These are phyloP conservation scores for Lepidurus packardi DNA, from an alignment of 1,140 invertebrate genomes.

Conservation along the genomic window DNA sequence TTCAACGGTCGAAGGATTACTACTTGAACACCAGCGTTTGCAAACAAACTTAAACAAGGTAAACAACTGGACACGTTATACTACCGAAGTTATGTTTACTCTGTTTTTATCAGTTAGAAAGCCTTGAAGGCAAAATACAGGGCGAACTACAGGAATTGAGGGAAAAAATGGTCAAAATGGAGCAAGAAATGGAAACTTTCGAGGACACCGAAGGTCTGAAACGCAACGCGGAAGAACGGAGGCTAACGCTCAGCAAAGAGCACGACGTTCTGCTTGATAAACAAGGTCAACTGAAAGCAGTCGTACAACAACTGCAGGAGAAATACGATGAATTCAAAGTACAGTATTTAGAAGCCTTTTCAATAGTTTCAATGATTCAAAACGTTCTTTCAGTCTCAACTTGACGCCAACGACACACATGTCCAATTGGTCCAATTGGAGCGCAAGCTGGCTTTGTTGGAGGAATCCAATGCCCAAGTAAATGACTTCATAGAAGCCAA, in stretches of 20 bases:
- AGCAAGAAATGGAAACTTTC: slow-evolving; percentile 48
- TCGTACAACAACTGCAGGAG: slow-evolving; percentile 38
- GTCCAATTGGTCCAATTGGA: slow-evolving; percentile 58
- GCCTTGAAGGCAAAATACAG: slow-evolving; percentile 53
- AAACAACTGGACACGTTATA: slow-evolving; percentile 2
- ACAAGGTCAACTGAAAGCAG: slow-evolving; percentile 40
- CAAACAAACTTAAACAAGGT: slow-evolving; percentile 45
- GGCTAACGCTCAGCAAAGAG: slow-evolving; percentile 47
- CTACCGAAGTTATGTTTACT: neutral
- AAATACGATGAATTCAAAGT: slow-evolving; percentile 42
- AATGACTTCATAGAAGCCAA: slow-evolving; percentile 58
- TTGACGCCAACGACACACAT: slow-evolving; percentile 64
- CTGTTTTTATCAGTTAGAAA: slow-evolving; percentile 46
- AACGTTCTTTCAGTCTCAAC: slow-evolving; percentile 48
- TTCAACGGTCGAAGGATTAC: slow-evolving; percentile 49
- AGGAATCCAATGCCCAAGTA: slow-evolving; percentile 58
- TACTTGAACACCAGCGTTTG: slow-evolving; percentile 51
- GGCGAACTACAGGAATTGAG: slow-evolving; percentile 48
- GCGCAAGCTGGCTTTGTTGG: slow-evolving; percentile 57
- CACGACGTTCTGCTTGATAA: slow-evolving; percentile 46
- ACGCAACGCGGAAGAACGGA: slow-evolving; percentile 48
- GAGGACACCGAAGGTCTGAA: slow-evolving; percentile 49
- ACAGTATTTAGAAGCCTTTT: neutral
- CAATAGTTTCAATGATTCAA: neutral
- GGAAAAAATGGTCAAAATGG: slow-evolving; percentile 50